Percentiles rank a stretch among this genome's conserved stretches.
Evolutionary conservation across 2,797 vertebrate species (phyloP).

Genomic region (Prionace glauca): DNA sequence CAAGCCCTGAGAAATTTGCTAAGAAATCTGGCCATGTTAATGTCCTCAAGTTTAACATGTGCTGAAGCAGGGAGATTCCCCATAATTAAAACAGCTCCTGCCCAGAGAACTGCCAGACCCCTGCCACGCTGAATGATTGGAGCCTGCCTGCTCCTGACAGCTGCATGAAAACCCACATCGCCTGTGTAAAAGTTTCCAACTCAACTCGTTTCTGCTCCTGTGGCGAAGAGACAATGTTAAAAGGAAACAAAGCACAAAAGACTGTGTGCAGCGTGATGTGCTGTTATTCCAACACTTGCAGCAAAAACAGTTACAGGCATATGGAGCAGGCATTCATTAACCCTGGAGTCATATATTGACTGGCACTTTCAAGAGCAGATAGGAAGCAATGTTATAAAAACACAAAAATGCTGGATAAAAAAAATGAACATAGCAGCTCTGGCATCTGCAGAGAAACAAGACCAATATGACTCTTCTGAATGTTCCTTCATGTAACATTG

Average conservation of each 20-base stretch:
- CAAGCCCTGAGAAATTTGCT: not conserved
- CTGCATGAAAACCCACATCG: constrained; percentile 19
- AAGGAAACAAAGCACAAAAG: constrained; percentile 20
- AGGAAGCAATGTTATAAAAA: not conserved
- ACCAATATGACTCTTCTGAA: too few relatives aligned
- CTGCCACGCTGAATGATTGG: constrained; percentile 26
- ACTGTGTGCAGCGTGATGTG: not conserved
- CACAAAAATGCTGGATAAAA: too few relatives aligned
- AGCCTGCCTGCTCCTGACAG: constrained; percentile 24
- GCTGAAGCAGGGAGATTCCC: not conserved
- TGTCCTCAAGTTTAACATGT: constrained; percentile 10
- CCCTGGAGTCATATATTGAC: not conserved
- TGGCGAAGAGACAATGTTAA: constrained; percentile 23
- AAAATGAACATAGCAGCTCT: too few relatives aligned
- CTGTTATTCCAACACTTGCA: not conserved
- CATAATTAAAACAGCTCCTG: not conserved
- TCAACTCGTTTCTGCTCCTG: constrained; percentile 9
- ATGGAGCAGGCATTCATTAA: not conserved
- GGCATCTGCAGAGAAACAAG: too few relatives aligned
- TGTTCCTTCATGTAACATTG: not conserved
- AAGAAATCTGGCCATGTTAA: not conserved
- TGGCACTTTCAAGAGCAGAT: not conserved
- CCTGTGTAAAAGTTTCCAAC: constrained; percentile 32
- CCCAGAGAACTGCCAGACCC: not conserved
- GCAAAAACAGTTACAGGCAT: not conserved